Conservation (phyloP, 2,113 vertebrate species). For the Psettodes erumei region DNA sequence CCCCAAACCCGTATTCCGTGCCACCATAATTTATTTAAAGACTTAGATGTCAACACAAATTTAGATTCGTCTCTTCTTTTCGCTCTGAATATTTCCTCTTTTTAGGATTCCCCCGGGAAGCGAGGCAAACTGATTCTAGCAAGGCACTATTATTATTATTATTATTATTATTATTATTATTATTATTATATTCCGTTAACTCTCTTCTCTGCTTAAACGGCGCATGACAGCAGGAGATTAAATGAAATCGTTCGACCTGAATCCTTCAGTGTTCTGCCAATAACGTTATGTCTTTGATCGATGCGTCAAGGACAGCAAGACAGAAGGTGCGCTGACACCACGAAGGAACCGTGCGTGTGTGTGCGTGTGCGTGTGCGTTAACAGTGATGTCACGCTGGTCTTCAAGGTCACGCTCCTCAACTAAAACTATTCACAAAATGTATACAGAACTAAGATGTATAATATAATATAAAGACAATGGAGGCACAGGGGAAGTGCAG, state of each 20-base stretch:
- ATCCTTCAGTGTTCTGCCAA: constrained; percentile 53
- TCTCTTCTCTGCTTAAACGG: constrained; percentile 1
- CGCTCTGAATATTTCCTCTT: background rate
- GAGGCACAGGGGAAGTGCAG: background rate
- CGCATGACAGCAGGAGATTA: constrained; percentile 40
- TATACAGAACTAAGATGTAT: background rate
- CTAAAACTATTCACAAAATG: too few relatives aligned
- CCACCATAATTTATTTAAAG: constrained; percentile 30
- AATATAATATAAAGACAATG: constrained; percentile 24
- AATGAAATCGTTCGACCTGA: constrained; percentile 60
- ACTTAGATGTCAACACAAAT: background rate
- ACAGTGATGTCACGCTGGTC: constrained; percentile 7
- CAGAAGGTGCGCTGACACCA: constrained; percentile 34
- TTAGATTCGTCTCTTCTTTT: background rate
- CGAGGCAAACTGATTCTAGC: background rate
- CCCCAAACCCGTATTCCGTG: background rate
- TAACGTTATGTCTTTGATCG: constrained; percentile 45
- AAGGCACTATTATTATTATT: background rate
- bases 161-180: constrained; percentile 9
- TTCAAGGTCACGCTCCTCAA: constrained; percentile 31
- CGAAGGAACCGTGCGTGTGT: constrained; percentile 2
- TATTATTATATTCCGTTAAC: background rate
- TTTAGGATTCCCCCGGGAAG: background rate
- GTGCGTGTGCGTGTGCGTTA: background rate
- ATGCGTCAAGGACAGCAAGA: constrained; percentile 61